A percentile compares a stretch with the other conserved stretches of the same genome.
Evolutionary conservation across 1,140 invertebrate genomes (phyloP).

Genomic region (Drosophila ambigua): DNA sequence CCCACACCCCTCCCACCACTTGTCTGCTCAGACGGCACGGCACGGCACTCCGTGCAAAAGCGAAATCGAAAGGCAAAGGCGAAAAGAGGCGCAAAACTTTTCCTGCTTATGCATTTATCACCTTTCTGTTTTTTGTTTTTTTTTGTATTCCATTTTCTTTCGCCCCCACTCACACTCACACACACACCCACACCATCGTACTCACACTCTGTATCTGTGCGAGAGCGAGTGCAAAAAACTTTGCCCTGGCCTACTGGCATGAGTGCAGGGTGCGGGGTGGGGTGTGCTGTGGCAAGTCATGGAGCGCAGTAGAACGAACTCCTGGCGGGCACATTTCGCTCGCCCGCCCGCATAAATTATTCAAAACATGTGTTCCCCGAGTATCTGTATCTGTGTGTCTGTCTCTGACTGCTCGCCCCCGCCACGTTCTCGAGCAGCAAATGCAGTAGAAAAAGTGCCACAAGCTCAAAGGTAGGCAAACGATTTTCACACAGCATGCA

Average conservation of each 20-base stretch:
- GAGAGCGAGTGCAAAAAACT: constrained; percentile 55
- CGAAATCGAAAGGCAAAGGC: constrained; percentile 47
- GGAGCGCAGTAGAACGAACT: constrained; percentile 57
- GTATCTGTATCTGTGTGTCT: constrained; percentile 59
- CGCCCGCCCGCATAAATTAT: constrained; percentile 80
- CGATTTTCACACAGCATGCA: constrained; percentile 19
- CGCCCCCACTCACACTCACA: neutral
- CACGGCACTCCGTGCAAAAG: constrained; percentile 5
- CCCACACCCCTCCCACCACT: constrained; percentile 1
- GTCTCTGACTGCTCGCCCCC: constrained; percentile 57
- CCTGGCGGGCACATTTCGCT: constrained; percentile 74
- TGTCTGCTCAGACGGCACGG: neutral
- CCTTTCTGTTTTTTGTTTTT: constrained; percentile 55
- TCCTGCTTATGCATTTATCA: constrained; percentile 81
- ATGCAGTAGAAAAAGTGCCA: constrained; percentile 68
- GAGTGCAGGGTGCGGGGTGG: constrained; percentile 1
- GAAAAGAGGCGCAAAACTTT: constrained; percentile 66
- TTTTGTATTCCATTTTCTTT: neutral
- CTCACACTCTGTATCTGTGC: neutral
- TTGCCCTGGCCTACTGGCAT: constrained; percentile 74
- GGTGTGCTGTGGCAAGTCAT: constrained; percentile 5
- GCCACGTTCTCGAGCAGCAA: constrained; percentile 33
- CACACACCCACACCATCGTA: neutral
- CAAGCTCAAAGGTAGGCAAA: constrained; percentile 59
- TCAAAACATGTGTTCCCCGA: constrained; percentile 77